Evolutionary conservation across 2,113 vertebrate species (phyloP), one percentile per base, ranked within the genome.

Genomic region (Tachycineta bicolor): DNA sequence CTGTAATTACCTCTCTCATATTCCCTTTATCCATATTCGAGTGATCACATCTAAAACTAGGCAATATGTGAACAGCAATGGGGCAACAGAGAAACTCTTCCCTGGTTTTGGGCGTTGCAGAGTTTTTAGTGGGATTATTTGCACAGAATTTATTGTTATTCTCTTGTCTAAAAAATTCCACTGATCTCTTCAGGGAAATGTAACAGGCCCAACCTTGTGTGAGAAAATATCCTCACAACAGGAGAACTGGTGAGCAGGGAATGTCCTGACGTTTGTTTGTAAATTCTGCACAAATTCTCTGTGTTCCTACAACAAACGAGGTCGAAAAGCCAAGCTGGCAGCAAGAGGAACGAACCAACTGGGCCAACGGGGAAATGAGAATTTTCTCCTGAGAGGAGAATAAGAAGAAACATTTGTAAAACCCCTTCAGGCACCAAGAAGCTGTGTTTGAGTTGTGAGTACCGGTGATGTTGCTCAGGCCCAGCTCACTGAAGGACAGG

Each of bases 381-480:
- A 64, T 23, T 62, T 68, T 60, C 53, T 71, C 58, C 84, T 69
- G 78, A 88, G 53, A 82, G 41, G 65, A 29, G 31, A 88, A 64
- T 8, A 9, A 78, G 44, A 87, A 85, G 11, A 31, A 83, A 50
- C 33, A 11, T 14, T 86, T 55, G 17, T 8, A 23, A 58, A 65
- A 43, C 6, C 77, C 91, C 65, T 64, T n/a, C 22, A 39, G 64
- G 75, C 87, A 74, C 23, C 65, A 52, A 49, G 21, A 34, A 83
- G 49, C 18, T 84, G 20, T 6, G 14, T 63, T 59, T 49, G 11
- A 70, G 76, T 9, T 82, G 16, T 94, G 17, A 7, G 63, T 97
- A 99, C 99, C 98, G 97, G 99, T 98, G 97, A 99, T 99, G 96
- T 99, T 99, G 93, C 98, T 98, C 14, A 97, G 96, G 33, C 99